phyloP scores from a whole-genome alignment of 2,888 invertebrate genomes.

The Trisateles emortualis region DNA sequence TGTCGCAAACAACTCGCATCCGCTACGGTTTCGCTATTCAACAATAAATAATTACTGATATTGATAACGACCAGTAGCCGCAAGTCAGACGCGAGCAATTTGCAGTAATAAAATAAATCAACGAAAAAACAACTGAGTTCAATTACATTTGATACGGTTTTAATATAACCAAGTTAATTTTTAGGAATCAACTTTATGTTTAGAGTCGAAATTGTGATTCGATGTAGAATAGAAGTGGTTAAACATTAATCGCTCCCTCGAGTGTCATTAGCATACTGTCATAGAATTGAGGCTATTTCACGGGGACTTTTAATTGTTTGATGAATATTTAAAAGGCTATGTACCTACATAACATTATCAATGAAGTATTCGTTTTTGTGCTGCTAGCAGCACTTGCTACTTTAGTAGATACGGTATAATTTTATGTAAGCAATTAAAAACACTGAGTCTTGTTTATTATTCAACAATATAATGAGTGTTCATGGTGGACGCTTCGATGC shows the following conservation, averaged over 20 bases:
- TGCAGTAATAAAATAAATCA: constrained; percentile 63
- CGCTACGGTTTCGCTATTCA: constrained; percentile 74
- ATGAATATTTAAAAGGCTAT: constrained; percentile 72
- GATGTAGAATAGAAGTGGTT: constrained; percentile 63
- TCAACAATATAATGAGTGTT: constrained; percentile 63
- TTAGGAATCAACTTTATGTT: constrained; percentile 55
- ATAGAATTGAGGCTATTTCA: constrained; percentile 64
- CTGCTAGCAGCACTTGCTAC: too few species aligned
- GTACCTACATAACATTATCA: constrained; percentile 63
- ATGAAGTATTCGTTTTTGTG: constrained; percentile 62
- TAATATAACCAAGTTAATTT: constrained; percentile 49
- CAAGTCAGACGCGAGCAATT: constrained; percentile 52
- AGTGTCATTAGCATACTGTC: constrained; percentile 63
- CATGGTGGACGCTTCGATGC: constrained; percentile 40
- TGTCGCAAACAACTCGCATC: constrained; percentile 83
- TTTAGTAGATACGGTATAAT: constrained; percentile 56
- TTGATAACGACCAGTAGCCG: constrained; percentile 70
- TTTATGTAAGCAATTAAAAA: constrained; percentile 68
- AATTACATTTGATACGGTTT: constrained; percentile 47
- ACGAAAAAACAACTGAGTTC: constrained; percentile 52
- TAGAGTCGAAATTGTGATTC: constrained; percentile 57
- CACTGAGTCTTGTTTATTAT: constrained; percentile 61
- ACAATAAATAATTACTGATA: constrained; percentile 84
- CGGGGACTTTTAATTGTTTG: constrained; percentile 69
- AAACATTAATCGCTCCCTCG: constrained; percentile 63